A percentile compares a stretch with the other conserved stretches of the same genome.
phyloP scores from a whole-genome alignment of 2,888 invertebrate genomes.

The Cheiracanthium punctorium region DNA sequence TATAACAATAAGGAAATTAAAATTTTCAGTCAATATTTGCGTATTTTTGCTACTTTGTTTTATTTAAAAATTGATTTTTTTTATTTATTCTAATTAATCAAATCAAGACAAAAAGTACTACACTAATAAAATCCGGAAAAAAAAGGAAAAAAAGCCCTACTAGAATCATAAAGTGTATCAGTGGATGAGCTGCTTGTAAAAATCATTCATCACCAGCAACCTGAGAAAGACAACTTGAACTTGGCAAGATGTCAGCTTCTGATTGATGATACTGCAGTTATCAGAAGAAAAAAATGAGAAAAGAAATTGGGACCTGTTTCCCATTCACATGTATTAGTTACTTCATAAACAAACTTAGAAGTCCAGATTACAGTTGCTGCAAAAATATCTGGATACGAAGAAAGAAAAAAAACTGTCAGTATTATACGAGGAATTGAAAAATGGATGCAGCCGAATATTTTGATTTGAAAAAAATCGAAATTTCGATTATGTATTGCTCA shows the following conservation, averaged over 20 bases:
- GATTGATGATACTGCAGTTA: not conserved
- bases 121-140: not conserved
- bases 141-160: no score
- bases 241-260: not conserved
- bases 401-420: not conserved
- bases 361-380: not conserved
- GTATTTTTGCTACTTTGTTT: no score
- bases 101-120: not conserved
- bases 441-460: not conserved
- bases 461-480: not conserved
- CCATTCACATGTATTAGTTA: conserved; percentile 6
- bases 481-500: no score
- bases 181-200: not conserved
- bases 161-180: not conserved
- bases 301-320: not conserved
- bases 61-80: no score
- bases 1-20: no score
- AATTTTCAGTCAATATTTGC: no score
- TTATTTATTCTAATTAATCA: no score
- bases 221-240: not conserved
- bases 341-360: not conserved
- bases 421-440: not conserved
- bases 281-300: not conserved
- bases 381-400: no score
- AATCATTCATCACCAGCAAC: not conserved